Percentiles rank a stretch among this genome's conserved stretches.
Evolutionary conservation across 1,140 invertebrate species (phyloP).

Genomic region (Saccostrea glomerata): DNA sequence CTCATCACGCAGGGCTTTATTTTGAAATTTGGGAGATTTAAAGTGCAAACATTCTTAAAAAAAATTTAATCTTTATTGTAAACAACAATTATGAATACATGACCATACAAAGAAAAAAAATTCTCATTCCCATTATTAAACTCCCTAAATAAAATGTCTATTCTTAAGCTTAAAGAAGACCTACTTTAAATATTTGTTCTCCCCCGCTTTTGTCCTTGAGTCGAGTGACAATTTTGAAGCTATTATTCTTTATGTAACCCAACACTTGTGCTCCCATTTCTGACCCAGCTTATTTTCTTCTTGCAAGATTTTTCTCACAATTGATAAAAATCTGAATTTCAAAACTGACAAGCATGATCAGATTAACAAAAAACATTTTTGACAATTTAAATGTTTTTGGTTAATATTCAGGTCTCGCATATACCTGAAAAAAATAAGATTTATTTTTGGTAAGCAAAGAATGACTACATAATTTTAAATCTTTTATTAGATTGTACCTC

Average conservation of each 20-base stretch:
- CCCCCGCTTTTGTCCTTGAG: slow-evolving; percentile 29
- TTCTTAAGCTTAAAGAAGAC: not conserved
- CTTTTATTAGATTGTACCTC: too few species aligned
- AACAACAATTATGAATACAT: not conserved
- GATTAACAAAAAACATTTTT: not conserved
- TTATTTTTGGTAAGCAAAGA: not conserved
- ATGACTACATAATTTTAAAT: too few species aligned
- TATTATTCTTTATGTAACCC: not conserved
- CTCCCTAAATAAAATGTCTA: not conserved
- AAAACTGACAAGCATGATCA: not conserved
- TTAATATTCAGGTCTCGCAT: not conserved
- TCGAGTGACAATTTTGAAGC: not conserved
- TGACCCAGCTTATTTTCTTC: not conserved
- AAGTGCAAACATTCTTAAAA: not conserved
- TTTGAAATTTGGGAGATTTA: not conserved
- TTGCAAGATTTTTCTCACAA: not conserved
- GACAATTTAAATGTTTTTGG: not conserved
- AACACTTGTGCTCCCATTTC: not conserved
- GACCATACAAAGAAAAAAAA: not conserved
- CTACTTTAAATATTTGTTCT: slow-evolving; percentile 8
- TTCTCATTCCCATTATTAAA: not conserved
- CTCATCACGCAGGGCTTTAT: not conserved
- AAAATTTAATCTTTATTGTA: not conserved
- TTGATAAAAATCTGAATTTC: not conserved
- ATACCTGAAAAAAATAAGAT: not conserved